Base-by-base conservation (phyloP, 1,140 invertebrate genomes). In the silkworm (Bombyx mori) region DNA sequence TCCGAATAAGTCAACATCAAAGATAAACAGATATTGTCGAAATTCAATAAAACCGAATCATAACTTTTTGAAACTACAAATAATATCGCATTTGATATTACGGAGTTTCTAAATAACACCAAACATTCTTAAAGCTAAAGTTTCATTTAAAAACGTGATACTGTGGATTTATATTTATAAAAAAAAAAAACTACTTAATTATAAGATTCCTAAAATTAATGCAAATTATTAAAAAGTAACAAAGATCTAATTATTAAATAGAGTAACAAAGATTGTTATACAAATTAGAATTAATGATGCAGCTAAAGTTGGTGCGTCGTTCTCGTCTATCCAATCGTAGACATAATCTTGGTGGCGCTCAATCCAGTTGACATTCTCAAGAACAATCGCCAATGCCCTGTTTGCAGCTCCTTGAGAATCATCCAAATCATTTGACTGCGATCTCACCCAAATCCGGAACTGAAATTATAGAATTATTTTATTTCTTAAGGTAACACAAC, bases 301-400 rank as follows among this genome's bases (percentile, higher is more conserved):
- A 2, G 71, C 65, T 7, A 80, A 12, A 0, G 79, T 76, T 0
- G 71, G 62, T 6, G 80, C 77, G 60, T 87, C 69, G 42, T 87
- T 87, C 47, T 80, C 73, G 3, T 82, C 73, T 6, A 87, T 82
- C 84, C 84, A 87, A 52, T 82, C 75, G 42, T 85, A 87, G 0
- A 76, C 71, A 1, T 57, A 43, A 8, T 79, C 63, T n/a, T 75
- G 12, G 8, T 65, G 43, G 1, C 50, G 42, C 0, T 52, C 51
- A 0, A 63, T 57, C 84, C 84, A 87, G 0, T 8, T 18, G 0
- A 72, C 22, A 43, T 79, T 73, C 12, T 79, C 65, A 0, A 18
- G 8, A 0, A 74, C 62, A 6, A 63, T 51, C 0, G 46, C 56
- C 0, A 58, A 22, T 4, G 71, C 72, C 6, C 68, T 57, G 8